phyloP scores from a whole-genome alignment of 2,888 invertebrate species.

The Ichneumoninae sp. region DNA sequence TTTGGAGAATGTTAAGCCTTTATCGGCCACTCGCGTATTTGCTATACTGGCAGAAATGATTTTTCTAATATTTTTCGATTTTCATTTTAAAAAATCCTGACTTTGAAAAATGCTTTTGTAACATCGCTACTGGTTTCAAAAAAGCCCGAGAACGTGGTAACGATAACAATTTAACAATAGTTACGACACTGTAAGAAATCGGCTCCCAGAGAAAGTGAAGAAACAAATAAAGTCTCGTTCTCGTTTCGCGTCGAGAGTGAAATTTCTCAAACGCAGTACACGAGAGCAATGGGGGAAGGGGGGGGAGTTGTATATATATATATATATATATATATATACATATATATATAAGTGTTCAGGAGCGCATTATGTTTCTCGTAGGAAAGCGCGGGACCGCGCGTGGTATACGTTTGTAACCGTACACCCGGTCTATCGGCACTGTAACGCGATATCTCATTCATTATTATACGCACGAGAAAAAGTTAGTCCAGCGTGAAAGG shows the following conservation, averaged over 20 bases:
- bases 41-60: no score
- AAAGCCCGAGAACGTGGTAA: neutral
- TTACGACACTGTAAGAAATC: neutral
- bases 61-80: no score
- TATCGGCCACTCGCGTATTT: no score
- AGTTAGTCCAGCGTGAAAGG: constrained; percentile 54
- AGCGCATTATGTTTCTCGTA: constrained; percentile 51
- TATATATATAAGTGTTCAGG: constrained; percentile 10
- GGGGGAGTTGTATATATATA: neutral
- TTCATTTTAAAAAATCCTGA: no score
- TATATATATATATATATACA: neutral
- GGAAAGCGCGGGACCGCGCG: constrained; percentile 61
- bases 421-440: constrained; percentile 74
- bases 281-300: neutral
- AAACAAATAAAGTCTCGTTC: constrained; percentile 13
- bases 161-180: neutral
- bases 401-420: constrained; percentile 72
- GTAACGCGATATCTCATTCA: constrained; percentile 76
- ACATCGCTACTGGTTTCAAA: neutral
- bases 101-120: neutral
- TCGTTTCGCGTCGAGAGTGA: constrained; percentile 42
- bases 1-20: neutral
- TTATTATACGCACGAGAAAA: constrained; percentile 74
- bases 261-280: constrained; percentile 42
- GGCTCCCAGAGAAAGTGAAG: neutral